Evolutionary conservation across 2,888 invertebrate species (phyloP).

Genomic region (Nezara viridula): DNA sequence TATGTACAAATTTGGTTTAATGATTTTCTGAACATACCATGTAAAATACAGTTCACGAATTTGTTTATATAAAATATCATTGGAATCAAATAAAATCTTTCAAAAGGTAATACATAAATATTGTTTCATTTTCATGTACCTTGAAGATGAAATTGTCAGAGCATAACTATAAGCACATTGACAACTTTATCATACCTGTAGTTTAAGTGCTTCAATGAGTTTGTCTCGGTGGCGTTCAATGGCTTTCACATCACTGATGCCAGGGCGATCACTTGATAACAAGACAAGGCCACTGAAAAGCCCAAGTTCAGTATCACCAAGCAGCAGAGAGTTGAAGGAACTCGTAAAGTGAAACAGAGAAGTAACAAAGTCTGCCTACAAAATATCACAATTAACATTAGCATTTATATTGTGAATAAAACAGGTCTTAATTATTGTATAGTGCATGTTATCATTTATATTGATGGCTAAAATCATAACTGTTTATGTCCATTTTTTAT

Average conservation of each 20-base stretch:
- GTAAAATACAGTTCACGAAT: too few species aligned
- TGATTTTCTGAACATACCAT: too few species aligned
- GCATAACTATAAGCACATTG: too few species aligned
- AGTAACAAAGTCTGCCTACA: constrained; percentile 85
- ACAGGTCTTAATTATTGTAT: neutral
- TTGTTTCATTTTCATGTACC: too few species aligned
- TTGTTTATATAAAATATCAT: neutral
- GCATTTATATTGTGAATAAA: neutral
- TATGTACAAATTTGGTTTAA: too few species aligned
- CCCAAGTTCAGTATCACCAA: constrained; percentile 92
- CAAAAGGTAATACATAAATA: too few species aligned
- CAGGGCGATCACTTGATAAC: constrained; percentile 83
- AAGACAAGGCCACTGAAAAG: constrained; percentile 89
- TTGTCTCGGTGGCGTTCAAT: constrained; percentile 86
- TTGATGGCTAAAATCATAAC: too few species aligned
- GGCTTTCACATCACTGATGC: constrained; percentile 83
- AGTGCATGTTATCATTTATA: too few species aligned
- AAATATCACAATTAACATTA: constrained; percentile 63
- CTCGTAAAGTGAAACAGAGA: constrained; percentile 86
- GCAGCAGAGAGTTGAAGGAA: constrained; percentile 76
- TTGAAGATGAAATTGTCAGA: too few species aligned
- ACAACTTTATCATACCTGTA: constrained; percentile 73
- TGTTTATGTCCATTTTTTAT: too few species aligned
- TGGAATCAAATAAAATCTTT: neutral
- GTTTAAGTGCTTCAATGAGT: constrained; percentile 87